Base-by-base conservation (phyloP, 2,113 vertebrate genomes). In the Burhinus oedicnemus region DNA sequence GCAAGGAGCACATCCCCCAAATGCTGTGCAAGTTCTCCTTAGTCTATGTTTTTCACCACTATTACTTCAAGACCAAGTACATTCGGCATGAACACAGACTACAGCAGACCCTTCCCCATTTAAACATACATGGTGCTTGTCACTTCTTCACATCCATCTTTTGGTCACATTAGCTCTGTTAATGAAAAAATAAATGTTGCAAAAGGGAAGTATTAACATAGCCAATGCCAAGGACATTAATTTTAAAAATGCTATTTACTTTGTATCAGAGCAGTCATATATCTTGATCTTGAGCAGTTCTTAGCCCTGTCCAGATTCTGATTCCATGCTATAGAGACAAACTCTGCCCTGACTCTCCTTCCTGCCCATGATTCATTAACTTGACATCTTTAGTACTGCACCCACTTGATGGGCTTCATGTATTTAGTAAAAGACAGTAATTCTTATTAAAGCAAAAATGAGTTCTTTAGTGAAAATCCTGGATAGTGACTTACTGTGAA, bases 161-260 rank as follows among this genome's bases (percentile, higher is more conserved):
- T 70, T 7, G 42, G 68, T 83, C 83, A 93, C 42, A 83, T 96
- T 81, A 90, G 42, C 76, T 83, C 64, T 5, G 13, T 66, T 96
- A 95, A 96, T 95, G 96, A 94, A 92, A 92, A 93, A 93, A 96
- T 96, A 89, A 96, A 97, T 95, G 97, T 96, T 97, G 92, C 94
- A 97, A 81, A 95, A 96, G 90, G 87, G 68, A 93, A 90, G 83
- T 78, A 92, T 96, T 92, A 95, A 93, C 76, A 83, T 15, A 96
- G 79, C 30, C 83, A 90, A 81, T 58, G 40, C 20, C 68, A 58
- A 58, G 40, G 42, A 62, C 60, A 94, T 96, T 90, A 93, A 96
- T 93, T 96, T 95, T 60, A 92, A 96, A 96, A 83, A 81, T 1
- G 32, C 90, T 96, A 92, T 92, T 95, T 97, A 90, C 79, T 92